Conservation (phyloP, 2,797 vertebrate species). For the Microctenopoma stevenorrisi region DNA sequence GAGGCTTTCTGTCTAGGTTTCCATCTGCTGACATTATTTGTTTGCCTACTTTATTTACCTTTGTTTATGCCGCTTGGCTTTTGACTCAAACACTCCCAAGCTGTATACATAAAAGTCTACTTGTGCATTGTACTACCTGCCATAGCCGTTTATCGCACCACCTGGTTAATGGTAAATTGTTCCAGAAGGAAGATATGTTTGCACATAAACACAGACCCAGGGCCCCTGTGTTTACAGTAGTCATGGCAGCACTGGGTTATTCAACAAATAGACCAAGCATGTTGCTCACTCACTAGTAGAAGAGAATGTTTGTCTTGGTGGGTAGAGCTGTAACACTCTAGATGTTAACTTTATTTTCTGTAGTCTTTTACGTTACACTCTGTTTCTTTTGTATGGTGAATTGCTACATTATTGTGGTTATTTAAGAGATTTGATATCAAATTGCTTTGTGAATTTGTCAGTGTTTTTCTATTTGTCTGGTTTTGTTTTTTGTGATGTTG, state of each 20-base stretch:
- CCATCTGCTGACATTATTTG: conserved; percentile 85
- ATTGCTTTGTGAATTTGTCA: conserved; percentile 13
- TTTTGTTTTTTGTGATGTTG: conserved; percentile 6
- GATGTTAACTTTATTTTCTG: conserved; percentile 59
- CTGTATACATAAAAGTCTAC: conserved; percentile 96
- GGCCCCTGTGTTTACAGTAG: conserved; percentile 98
- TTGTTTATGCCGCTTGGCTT: conserved; percentile 93
- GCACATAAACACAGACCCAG: conserved; percentile 97
- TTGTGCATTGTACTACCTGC: conserved; percentile 95
- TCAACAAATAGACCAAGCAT: conserved; percentile 95
- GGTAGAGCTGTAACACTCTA: conserved; percentile 81
- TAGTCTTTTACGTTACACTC: conserved; percentile 14
- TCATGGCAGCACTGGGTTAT: conserved; percentile 97
- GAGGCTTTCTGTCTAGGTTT: conserved; percentile 47
- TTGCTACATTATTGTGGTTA: not conserved
- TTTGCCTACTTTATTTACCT: conserved; percentile 94
- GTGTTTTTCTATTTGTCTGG: conserved; percentile 6
- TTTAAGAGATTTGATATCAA: conserved; percentile 4
- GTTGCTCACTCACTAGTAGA: conserved; percentile 85
- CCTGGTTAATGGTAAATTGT: conserved; percentile 99
- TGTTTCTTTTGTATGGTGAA: conserved; percentile 55
- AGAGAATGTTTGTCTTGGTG: conserved; percentile 87
- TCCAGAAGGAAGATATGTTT: conserved; percentile 99
- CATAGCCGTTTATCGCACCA: conserved; percentile 96
- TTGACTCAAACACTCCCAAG: conserved; percentile 83